These are phyloP conservation scores for Pipra filicauda DNA, from an alignment of 2,113 vertebrate genomes.

Conservation along the genomic window DNA sequence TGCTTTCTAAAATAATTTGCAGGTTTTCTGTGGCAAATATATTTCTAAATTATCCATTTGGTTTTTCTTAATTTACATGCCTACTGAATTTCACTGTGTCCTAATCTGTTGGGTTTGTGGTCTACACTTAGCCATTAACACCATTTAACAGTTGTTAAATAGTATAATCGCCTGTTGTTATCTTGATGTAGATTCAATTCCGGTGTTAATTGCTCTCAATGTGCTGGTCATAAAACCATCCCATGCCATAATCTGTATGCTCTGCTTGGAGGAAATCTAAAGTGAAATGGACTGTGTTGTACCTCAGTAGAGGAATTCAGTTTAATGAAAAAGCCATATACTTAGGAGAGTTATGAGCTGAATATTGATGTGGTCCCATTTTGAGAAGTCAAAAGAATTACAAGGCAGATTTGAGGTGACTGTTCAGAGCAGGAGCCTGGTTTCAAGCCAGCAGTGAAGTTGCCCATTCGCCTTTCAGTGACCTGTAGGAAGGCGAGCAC, in stretches of 20 bases:
- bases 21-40: not conserved
- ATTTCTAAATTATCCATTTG: conserved; percentile 24
- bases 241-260: not conserved
- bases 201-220: conserved; percentile 31
- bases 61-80: not conserved
- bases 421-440: not conserved
- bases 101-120: not conserved
- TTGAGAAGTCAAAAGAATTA: not conserved
- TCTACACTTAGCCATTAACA: conserved; percentile 21
- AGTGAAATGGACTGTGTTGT: not conserved
- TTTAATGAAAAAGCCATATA: not conserved
- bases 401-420: not conserved
- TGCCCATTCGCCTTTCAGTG: not conserved
- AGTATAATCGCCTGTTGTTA: conserved; percentile 24
- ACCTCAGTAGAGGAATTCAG: not conserved
- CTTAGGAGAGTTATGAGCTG: not conserved
- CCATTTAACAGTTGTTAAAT: conserved; percentile 55
- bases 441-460: not conserved
- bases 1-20: conserved; percentile 10
- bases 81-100: not conserved
- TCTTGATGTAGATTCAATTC: not conserved
- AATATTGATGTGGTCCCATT: not conserved
- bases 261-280: not conserved
- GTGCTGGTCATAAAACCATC: conserved; percentile 5
- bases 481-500: not conserved